A percentile compares a stretch with the other conserved stretches of the same genome.
These are phyloP conservation scores for Embiotoca jacksoni DNA, from an alignment of 2,113 vertebrate species.

Conservation along the genomic window DNA sequence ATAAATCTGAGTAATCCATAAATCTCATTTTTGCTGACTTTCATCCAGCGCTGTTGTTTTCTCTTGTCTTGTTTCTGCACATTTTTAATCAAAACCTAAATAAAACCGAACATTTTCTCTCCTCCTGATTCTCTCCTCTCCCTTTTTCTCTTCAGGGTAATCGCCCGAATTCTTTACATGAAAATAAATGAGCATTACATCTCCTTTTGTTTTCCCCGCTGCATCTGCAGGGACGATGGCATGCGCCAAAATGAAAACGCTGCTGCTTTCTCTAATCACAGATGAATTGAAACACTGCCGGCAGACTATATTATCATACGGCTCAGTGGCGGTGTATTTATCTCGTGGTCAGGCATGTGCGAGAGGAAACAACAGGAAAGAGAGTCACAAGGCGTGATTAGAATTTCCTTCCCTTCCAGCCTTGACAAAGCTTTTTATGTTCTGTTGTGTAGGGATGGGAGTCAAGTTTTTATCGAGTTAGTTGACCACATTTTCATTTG, in stretches of 20 bases:
- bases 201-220: conserved; percentile 50
- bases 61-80: conserved; percentile 18
- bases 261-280: conserved; percentile 69
- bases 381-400: conserved; percentile 44
- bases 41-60: not conserved
- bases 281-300: conserved; percentile 66
- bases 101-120: conserved; percentile 12
- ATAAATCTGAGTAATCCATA: not conserved
- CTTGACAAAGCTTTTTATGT: conserved; percentile 43
- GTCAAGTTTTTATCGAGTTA: conserved; percentile 63
- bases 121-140: not conserved
- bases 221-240: conserved; percentile 50
- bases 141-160: conserved; percentile 46
- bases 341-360: conserved; percentile 62
- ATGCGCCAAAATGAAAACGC: conserved; percentile 57
- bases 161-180: conserved; percentile 59
- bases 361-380: conserved; percentile 27
- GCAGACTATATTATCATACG: conserved; percentile 67
- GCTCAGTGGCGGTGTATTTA: conserved; percentile 68
- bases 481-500: conserved; percentile 55
- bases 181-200: conserved; percentile 61
- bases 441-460: conserved; percentile 45
- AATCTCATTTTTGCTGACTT: conserved; percentile 2
- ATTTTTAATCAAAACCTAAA: conserved; percentile 50
- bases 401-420: conserved; percentile 57